These are phyloP conservation scores for Leptopilina boulardi DNA, from an alignment of 1,140 invertebrate genomes.

Conservation along the genomic window DNA sequence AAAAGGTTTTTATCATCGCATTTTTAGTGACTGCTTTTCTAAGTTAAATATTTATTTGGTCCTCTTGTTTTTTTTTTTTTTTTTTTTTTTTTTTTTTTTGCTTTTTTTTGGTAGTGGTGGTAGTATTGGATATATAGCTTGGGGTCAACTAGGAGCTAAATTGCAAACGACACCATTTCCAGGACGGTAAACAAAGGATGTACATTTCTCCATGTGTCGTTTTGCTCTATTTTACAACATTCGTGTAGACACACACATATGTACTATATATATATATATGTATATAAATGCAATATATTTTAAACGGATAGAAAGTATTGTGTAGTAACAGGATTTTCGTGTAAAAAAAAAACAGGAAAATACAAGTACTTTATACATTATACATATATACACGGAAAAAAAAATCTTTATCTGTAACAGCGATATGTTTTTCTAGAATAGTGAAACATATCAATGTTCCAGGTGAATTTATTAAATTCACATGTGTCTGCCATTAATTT, in stretches of 20 bases:
- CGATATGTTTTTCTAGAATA: too few species aligned
- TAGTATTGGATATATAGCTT: slow-evolving; percentile 22
- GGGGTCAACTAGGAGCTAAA: slow-evolving; percentile 30
- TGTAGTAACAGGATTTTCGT: background rate
- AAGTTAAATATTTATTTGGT: slow-evolving; percentile 5
- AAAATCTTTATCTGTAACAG: too few species aligned
- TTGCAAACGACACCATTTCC: slow-evolving; percentile 29
- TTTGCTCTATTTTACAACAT: slow-evolving; percentile 3
- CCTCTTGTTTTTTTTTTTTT: background rate
- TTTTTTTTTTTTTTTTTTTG: background rate
- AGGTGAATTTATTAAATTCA: too few species aligned
- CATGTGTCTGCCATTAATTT: too few species aligned
- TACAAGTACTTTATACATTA: background rate
- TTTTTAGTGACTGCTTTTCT: slow-evolving; percentile 13
- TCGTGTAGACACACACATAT: background rate
- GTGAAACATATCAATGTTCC: too few species aligned
- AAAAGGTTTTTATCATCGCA: slow-evolving; percentile 13
- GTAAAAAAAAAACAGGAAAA: background rate
- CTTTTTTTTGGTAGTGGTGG: background rate
- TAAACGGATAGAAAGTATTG: background rate
- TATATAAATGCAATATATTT: slow-evolving; percentile 7
- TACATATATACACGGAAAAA: too few species aligned
- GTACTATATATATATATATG: background rate
- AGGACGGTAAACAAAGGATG: slow-evolving; percentile 19
- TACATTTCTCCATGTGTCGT: slow-evolving; percentile 4